Evolutionary conservation across 2,888 invertebrate species (phyloP), one percentile per base, ranked within the genome.

Genomic region (Rhagonycha fulva): DNA sequence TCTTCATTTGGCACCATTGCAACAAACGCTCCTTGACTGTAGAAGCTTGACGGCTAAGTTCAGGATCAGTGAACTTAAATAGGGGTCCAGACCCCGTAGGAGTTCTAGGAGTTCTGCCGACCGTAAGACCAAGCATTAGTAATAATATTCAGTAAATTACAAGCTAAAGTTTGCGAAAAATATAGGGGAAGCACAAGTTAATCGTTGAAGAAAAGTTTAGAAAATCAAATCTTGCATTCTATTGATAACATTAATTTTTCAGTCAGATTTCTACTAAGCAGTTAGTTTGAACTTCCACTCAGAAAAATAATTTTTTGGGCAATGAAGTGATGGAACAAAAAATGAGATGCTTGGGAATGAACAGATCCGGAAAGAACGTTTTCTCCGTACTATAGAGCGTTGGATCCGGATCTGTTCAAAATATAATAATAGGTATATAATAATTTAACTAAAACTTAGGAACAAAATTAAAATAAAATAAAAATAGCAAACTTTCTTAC

Each of bases 1-100:
- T 98, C 93, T 98, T 97, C 91, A 95, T 94, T 90, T 96, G 95
- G 91, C 96, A 96, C 98, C 98, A 98, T 89, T 95, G 94, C 90
- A 98, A 93, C 89, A 98, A 92, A 89, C 97, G 94, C 89, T 98
- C 97, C 93, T 98, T 98, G 90, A 98, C 96, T 90, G 96, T 95
- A 90, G 94, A 94, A 87, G 97, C 97, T 90, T 95, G 96, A 89
- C 94, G 93, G 89, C 93, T 94, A 90, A 97, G 92, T 89, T 94
- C 93, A 87, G 95, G 94, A 90, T 96, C 96, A 89, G 95, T 95
- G 92, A 96, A 96, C 93, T 94, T 95, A 93, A 96, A 96, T 89
- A 93, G 91, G 88, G 94, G 94, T 80, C 85, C 84, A 89, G 91
- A 91, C 87, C 91, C 90, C 87, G 91, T 92, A 83, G 92, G 92